Evolutionary conservation across 1,140 invertebrate species (phyloP).

Genomic region (Pachyrhynchus sulphureomaculatus): DNA sequence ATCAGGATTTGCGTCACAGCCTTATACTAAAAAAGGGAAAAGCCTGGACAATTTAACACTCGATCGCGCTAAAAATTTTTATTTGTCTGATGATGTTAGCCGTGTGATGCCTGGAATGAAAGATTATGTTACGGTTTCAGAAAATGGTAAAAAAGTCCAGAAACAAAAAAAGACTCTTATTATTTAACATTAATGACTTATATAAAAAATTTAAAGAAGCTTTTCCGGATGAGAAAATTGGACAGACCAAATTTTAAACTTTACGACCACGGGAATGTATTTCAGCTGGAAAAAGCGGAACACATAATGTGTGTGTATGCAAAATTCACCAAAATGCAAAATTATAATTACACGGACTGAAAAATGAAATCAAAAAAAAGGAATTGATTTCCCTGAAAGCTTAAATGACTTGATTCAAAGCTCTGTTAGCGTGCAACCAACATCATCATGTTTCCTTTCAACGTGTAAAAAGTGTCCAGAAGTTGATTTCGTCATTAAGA

Average conservation of each 20-base stretch:
- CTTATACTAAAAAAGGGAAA: background rate
- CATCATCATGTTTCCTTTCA: constrained; percentile 7
- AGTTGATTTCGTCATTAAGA: background rate
- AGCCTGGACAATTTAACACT: constrained; percentile 3
- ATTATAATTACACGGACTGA: constrained; percentile 1
- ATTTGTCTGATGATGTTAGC: constrained; percentile 8
- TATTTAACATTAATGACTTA: constrained; percentile 3
- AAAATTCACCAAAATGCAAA: constrained; percentile 12
- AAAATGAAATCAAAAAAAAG: constrained; percentile 3
- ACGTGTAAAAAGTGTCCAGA: background rate
- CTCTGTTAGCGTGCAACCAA: constrained; percentile 2
- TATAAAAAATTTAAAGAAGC: constrained; percentile 7
- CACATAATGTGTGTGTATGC: constrained; percentile 7
- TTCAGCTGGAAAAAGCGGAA: constrained; percentile 3
- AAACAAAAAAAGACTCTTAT: constrained; percentile 11
- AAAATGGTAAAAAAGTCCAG: background rate
- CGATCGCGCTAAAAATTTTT: constrained; percentile 2
- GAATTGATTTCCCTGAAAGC: background rate
- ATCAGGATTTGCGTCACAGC: constrained; percentile 11
- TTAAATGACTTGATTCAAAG: constrained; percentile 8
- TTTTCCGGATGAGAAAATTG: constrained; percentile 9
- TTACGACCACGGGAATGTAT: constrained; percentile 5
- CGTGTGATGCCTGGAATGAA: constrained; percentile 4
- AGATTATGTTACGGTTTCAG: background rate
- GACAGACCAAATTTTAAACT: constrained; percentile 6